Evolutionary conservation across 2,888 invertebrate genomes (phyloP).

Genomic region (Phragmatobia fuliginosa): DNA sequence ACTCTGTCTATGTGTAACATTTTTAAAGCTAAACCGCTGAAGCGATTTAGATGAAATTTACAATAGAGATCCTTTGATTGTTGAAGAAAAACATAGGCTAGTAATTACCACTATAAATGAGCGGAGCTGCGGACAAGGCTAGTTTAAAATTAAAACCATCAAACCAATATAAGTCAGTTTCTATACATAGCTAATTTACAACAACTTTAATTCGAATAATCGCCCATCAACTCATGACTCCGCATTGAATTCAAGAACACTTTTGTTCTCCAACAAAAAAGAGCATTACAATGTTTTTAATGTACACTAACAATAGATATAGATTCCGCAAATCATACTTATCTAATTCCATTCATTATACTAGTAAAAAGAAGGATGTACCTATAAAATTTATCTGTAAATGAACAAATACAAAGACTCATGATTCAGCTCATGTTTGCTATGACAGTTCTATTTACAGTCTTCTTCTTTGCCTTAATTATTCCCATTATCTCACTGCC

Average conservation of each 20-base stretch:
- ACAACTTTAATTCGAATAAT: background rate
- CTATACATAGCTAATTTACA: background rate
- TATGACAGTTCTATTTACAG: background rate
- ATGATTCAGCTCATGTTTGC: background rate
- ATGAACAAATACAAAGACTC: background rate
- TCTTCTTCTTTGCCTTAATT: too few relatives aligned
- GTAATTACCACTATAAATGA: too few relatives aligned
- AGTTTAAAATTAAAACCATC: background rate
- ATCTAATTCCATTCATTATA: background rate
- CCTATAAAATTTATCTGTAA: background rate
- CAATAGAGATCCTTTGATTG: too few relatives aligned
- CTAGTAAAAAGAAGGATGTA: background rate
- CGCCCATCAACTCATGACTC: slow-evolving; percentile 3
- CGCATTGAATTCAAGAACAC: slow-evolving; percentile 2
- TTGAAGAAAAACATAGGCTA: too few relatives aligned
- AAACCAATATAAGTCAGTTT: background rate
- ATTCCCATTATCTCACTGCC: too few relatives aligned
- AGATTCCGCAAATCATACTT: slow-evolving; percentile 9
- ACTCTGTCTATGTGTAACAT: too few relatives aligned
- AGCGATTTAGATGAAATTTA: too few relatives aligned
- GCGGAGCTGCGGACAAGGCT: too few relatives aligned
- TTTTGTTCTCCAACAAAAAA: slow-evolving; percentile 6
- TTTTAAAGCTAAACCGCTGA: too few relatives aligned
- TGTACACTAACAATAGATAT: slow-evolving; percentile 5
- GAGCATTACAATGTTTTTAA: slow-evolving; percentile 5